Base-by-base conservation (phyloP, 1,140 invertebrate genomes). In the Lepidurus apus region DNA sequence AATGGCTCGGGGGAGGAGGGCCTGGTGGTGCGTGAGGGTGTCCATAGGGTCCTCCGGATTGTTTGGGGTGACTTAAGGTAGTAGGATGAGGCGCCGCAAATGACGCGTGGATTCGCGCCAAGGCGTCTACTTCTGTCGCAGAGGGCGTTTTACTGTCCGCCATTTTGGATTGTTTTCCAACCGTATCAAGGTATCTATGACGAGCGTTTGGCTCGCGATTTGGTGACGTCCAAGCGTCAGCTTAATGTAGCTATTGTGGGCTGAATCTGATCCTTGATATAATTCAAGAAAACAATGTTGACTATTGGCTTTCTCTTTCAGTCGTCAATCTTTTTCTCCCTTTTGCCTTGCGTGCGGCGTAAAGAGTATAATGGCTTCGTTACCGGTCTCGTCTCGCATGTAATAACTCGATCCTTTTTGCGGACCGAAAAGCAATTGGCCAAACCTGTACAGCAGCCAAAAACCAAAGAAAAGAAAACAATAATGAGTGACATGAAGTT, bases 401-500 rank as follows among this genome's bases (percentile, higher is more conserved):
- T 4, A 34, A 34, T 34, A 34, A 34, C 34, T 34, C 34, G 34
- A 34, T 34, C 34, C 34, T 34, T 34, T 34, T 34, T 34, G 34
- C 34, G 34, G 34, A 34, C 34, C 34, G 34, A 34, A 26, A 34
- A 34, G 34, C 34, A 34, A 34, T 34, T 34, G 34, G 34, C 34
- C 0, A 47, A 4, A 47, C 10, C 45, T 47, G 45, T 17, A 47
- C 42, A 17, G 44, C 13, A 77, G 45, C 78, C 74, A 65, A 42
- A 79, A 77, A 77, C n/a, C 42, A 77, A 47, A 79, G 43, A 73
- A 21, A 73, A 74, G 42, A 77, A 78, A 44, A 79, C 42, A 34
- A 47, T 44, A 43, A 17, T 43, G 10, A 44, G n/a, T 44, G 24
- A 76, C 11, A 43, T 11, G 11, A 76, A 43, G 10, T 3, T 13